phyloP scores from a whole-genome alignment of 2,113 vertebrate genomes.

The Psammodynastes pulverulentus region DNA sequence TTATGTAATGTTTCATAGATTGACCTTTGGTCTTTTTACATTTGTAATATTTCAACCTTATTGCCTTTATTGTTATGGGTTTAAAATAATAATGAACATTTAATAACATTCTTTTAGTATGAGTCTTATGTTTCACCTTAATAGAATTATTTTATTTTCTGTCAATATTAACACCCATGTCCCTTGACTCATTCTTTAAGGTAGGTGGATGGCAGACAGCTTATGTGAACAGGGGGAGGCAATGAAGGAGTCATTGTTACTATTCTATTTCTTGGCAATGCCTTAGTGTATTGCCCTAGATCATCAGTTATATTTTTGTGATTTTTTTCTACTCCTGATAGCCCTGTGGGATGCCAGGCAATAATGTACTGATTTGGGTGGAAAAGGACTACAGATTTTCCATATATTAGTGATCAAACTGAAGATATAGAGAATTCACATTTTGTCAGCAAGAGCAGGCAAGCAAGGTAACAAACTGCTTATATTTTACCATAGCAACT shows the following conservation, averaged over 20 bases:
- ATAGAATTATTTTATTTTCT: background rate
- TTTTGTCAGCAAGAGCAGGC: background rate
- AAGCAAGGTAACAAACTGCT: background rate
- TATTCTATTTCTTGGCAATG: background rate
- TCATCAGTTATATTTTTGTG: background rate
- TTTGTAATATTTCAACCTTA: background rate
- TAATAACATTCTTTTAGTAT: background rate
- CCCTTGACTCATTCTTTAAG: background rate
- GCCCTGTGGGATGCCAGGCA: background rate
- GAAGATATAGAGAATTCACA: background rate
- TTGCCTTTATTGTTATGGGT: background rate
- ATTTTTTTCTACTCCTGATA: background rate
- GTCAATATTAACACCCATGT: background rate
- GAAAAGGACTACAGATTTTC: background rate
- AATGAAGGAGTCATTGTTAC: background rate
- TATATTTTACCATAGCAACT: background rate
- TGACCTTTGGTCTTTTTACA: background rate
- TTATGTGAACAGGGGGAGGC: background rate
- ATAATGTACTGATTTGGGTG: background rate
- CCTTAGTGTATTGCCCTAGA: background rate
- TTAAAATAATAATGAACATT: background rate
- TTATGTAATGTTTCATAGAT: background rate
- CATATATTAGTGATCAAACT: background rate
- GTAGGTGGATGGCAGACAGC: background rate
- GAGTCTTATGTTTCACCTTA: background rate